Base-by-base conservation (phyloP, 2,797 vertebrate species). In the Argentina silus region DNA sequence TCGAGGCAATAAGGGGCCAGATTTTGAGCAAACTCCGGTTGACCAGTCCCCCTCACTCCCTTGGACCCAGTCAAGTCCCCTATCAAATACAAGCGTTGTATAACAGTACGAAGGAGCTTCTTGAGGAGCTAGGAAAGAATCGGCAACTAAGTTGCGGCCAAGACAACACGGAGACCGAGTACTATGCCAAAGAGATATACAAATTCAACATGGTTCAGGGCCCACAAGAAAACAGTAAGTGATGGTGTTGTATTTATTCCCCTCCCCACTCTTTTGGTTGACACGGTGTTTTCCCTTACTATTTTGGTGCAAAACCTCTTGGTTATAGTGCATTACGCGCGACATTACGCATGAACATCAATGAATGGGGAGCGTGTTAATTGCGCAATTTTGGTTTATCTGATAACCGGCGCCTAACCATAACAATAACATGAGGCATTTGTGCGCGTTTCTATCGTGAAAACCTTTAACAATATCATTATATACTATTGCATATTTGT, bases 141-240 rank as follows among this genome's bases (percentile, higher is more conserved):
- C 87, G 92, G 67, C 91, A 89, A 78, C 94, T 95, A 55, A 93
- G 92, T 84, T 97, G 96, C 85, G 89, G 94, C 36, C 95, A 95
- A 82, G 95, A 96, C 86, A 95, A 95, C 92, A 94, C 95, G 1
- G 95, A 96, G 89, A 95, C 94, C 8, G 95, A 97, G 78, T 97
- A 97, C 89, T 97, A 97, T 77, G 96, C 96, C 91, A 97, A 97
- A 85, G 96, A 97, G 89, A 94, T 97, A 83, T 92, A 96, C 88
- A 96, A 96, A 85, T 95, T 97, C 93, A 95, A 95, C 93, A 96
- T 97, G 95, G 90, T 95, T 80, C 93, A 94, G 83, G 94, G 95
- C 64, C 91, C 93, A 45, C 90, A 93, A 3, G 96, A 96, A 61
- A 95, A 94, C 93, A 97, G 96, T 97, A 87, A 96, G 96, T 91